Base-by-base conservation (phyloP, 2,113 vertebrate species). In the Hemiscyllium ocellatum region DNA sequence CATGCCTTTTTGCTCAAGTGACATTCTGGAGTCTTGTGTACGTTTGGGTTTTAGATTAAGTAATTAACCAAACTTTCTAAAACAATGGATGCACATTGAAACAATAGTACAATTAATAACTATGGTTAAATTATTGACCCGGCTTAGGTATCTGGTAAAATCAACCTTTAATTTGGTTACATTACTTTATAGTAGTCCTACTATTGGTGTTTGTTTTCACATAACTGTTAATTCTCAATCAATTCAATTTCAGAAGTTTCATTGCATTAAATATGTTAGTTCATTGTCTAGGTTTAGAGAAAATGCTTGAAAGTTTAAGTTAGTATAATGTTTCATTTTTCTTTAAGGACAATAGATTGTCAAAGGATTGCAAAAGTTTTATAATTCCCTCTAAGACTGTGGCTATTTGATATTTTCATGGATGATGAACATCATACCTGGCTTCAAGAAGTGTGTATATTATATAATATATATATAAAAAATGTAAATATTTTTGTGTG, bases 1-100 rank as follows among this genome's bases (percentile, higher is more conserved):
- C 61, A 93, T 65, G 87, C n/a, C 56, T 93, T 66, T 61, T 66
- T 93, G 89, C n/a, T 93, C 22, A 93, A 19, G 89, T 93, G 6
- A n/a, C 15, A 22, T 37, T 37, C n/a, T 17, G 2, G 37, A 17
- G 13, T 47, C 13, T 95, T 95, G 68, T 76, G 12, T 70, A 52
- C 37, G 50, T 47, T 47, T 95, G 24, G 13, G 66, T 47, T 29
- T 95, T 72, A 94, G 66, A 33, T 72, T 19, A 26, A 69, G 66
- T 70, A 17, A 42, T 94, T 42, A 66, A 42, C 42, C 37, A 69
- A 94, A 94, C 56, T 94, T 61, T 90, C 87, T 50, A 33, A 10
- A 56, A 56, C 50, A 56, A 56, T 89, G 12, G 52, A 89, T 56
- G 24, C 68, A 22, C 61, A 2, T 94, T 68, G 61, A 66, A 69